Base-by-base conservation (phyloP, 2,113 vertebrate genomes). In the Psittacus erithacus region DNA sequence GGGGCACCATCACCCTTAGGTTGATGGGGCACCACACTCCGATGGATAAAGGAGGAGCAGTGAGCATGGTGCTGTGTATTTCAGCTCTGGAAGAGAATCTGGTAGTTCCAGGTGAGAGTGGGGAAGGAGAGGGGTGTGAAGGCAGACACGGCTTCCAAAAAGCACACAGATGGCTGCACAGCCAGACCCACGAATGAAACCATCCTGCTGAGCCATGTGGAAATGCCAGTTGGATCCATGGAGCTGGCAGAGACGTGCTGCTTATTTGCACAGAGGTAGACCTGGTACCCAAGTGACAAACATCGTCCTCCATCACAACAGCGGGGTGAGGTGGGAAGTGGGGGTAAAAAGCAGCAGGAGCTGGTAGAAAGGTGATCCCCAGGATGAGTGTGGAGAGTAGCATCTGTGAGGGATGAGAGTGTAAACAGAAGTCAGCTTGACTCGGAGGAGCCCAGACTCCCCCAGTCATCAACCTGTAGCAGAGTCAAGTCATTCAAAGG, bases 21-120 rank as follows among this genome's bases (percentile, higher is more conserved):
- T 47, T 25, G 41, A 12, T 33, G 43, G 46, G 64, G 8, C 22
- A 41, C 15, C 52, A 31, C 0, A 0, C 22, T 81, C 39, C 11
- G 23, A 28, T 43, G 33, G 46, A 29, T 53, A 41, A 39, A 74
- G 70, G 22, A 64, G 47, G 27, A 82, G 31, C 60, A 59, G 33
- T 6, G 8, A 35, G 8, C 49, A 17, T 3, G 1, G 11, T n/a
- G 24, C 19, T 46, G 31, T n/a, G n/a, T 0, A 0, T 67, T 86
- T 59, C 1, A 9, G 11, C 55, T 70, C 55, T 13, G 12, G 43
- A 33, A 67, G 38, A 62, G 46, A 6, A 1, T 39, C 64, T 31
- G 22, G n/a, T 18, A 13, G 46, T 39, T 52, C 43, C 39, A 44
- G 35, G 27, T 76, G 52, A 92, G 35, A 69, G 64, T 0, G 0